Conservation (phyloP, 2,113 vertebrate species). For the Ranitomeya imitator region DNA sequence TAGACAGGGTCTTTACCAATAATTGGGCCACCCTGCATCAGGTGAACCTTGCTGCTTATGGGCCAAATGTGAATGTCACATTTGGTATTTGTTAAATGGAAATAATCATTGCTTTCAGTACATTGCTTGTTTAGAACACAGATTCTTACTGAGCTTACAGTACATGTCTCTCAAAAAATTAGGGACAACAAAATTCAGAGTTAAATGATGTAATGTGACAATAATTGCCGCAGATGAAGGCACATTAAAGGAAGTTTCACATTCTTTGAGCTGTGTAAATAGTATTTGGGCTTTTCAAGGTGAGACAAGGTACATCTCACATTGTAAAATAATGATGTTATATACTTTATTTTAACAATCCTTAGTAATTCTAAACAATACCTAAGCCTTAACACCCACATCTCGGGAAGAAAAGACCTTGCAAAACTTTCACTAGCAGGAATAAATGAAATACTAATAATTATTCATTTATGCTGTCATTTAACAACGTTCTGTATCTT, state of each 20-base stretch:
- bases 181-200: conserved; percentile 1
- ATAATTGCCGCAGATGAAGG: conserved; percentile 49
- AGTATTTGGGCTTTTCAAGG: conserved; percentile 33
- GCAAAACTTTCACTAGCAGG: background rate
- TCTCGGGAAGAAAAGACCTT: background rate
- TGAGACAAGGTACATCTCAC: conserved; percentile 16
- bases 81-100: conserved; percentile 71
- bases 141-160: conserved; percentile 49
- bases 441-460: background rate
- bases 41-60: conserved; percentile 80
- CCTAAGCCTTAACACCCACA: background rate
- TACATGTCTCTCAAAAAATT: conserved; percentile 44
- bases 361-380: background rate
- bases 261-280: conserved; percentile 9
- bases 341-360: background rate
- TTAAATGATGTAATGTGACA: conserved; percentile 65
- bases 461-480: background rate
- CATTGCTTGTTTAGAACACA: background rate
- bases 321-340: conserved; percentile 9
- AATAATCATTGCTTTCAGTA: conserved; percentile 46
- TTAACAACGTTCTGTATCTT: background rate
- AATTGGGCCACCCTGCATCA: conserved; percentile 87
- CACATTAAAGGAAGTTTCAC: conserved; percentile 16
- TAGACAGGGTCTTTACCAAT: conserved; percentile 75
- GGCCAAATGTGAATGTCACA: conserved; percentile 83